A percentile compares a stretch with the other conserved stretches of the same genome.
phyloP scores from a whole-genome alignment of 2,113 vertebrate species.

The Hemiprocne comata region DNA sequence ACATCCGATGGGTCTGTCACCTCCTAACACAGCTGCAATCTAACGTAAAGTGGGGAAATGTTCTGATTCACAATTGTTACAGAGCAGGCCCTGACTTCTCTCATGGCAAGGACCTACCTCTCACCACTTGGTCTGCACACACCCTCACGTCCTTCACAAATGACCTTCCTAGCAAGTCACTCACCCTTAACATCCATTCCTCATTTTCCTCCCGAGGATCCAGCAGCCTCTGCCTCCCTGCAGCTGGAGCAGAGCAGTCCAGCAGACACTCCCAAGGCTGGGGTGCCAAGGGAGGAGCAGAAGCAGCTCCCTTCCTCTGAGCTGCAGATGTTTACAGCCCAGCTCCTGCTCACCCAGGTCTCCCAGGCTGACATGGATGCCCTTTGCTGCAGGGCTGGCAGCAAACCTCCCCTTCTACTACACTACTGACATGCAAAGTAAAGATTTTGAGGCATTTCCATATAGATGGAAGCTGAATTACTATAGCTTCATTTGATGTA shows the following conservation, averaged over 20 bases:
- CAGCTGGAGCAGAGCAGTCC: not conserved
- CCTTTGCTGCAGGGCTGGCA: not conserved
- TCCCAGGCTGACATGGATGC: not conserved
- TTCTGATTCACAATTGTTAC: rapidly evolving
- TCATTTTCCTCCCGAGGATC: not conserved
- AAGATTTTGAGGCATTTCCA: not conserved
- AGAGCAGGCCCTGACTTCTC: not conserved
- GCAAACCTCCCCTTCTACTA: not conserved
- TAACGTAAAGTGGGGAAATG: rapidly evolving
- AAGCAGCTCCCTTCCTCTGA: rapidly evolving
- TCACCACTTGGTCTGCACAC: not conserved
- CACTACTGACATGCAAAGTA: not conserved
- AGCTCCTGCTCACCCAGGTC: not conserved
- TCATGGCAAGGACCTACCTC: not conserved
- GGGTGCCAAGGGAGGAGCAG: not conserved
- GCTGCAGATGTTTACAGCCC: not conserved
- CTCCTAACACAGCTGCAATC: not conserved
- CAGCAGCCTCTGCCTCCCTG: not conserved
- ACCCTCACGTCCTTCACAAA: not conserved
- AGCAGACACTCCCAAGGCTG: not conserved
- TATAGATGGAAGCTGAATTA: not conserved
- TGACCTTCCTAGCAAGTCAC: not conserved
- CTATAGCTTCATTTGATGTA: not conserved
- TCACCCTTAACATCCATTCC: not conserved
- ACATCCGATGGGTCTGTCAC: not conserved